Conservation (phyloP, 64 coral and sea anemone species). For the Stichodactyla mertensii region DNA sequence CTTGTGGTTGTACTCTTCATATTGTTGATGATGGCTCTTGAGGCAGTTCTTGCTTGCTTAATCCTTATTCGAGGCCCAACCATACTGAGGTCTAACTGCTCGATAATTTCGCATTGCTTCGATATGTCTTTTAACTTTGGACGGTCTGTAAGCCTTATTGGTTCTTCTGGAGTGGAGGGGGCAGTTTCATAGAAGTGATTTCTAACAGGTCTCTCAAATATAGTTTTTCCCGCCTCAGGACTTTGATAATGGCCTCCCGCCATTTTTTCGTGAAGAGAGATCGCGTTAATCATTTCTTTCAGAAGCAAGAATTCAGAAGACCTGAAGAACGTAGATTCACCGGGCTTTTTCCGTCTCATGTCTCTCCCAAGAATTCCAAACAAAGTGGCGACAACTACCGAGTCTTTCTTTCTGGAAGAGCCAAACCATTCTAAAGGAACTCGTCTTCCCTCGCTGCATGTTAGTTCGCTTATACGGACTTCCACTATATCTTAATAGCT, state of each 20-base stretch:
- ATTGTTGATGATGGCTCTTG: not conserved
- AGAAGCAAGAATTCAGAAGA: no score
- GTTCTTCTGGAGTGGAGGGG: no score
- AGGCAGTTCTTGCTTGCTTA: not conserved
- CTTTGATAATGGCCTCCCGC: no score
- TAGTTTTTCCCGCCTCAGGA: no score
- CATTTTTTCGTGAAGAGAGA: no score
- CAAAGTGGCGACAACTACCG: slow-evolving; percentile 6
- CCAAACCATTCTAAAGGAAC: slow-evolving; percentile 6
- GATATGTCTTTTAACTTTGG: no score
- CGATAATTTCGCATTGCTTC: not conserved
- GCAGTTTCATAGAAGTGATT: no score
- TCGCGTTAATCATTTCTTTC: no score
- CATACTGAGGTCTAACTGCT: no score
- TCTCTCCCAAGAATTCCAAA: slow-evolving; percentile 22
- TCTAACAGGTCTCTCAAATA: no score
- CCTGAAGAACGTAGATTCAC: no score
- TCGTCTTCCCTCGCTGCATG: not conserved
- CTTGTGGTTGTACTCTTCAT: not conserved
- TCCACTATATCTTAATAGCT: slow-evolving; percentile 18
- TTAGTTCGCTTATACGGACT: not conserved
- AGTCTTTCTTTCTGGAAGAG: slow-evolving; percentile 20
- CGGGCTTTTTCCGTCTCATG: not conserved
- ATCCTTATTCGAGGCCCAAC: not conserved
- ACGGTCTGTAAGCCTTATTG: no score